A percentile compares a stretch with the other conserved stretches of the same genome.
These are phyloP conservation scores for Nyctalus aviator DNA, from an alignment of 2,797 vertebrate species.

Conservation along the genomic window DNA sequence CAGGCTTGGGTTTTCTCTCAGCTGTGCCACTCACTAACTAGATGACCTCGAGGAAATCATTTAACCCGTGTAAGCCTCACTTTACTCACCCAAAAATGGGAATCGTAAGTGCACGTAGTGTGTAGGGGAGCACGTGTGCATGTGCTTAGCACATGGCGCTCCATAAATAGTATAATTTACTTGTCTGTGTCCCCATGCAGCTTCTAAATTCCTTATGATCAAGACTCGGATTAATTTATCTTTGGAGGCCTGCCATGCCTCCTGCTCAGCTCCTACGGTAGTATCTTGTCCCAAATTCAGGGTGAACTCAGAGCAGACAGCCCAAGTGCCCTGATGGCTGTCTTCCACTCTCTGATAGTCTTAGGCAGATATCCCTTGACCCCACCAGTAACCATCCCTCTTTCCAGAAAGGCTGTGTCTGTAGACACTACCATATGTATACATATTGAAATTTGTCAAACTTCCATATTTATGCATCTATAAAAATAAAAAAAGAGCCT, in stretches of 20 bases:
- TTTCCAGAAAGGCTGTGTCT: neutral
- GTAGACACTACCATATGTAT: rapidly evolving
- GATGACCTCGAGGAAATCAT: neutral
- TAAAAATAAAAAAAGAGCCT: neutral
- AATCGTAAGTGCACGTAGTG: neutral
- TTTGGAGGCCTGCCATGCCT: neutral
- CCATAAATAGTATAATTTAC: neutral
- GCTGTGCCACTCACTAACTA: neutral
- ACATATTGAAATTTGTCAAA: neutral
- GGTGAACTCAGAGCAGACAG: neutral
- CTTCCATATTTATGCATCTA: neutral
- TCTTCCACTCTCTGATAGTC: neutral
- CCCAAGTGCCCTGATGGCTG: neutral
- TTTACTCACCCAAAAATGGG: neutral
- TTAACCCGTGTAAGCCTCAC: neutral
- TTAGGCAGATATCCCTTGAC: neutral
- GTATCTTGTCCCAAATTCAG: neutral
- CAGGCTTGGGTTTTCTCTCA: neutral
- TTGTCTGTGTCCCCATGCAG: neutral
- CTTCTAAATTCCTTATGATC: neutral
- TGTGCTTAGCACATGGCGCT: neutral
- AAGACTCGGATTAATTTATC: neutral
- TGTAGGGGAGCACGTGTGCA: neutral
- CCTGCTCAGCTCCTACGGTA: neutral
- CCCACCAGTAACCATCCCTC: neutral